Evolutionary conservation across 2,797 vertebrate genomes (phyloP).

Genomic region (Telmatherina bonti): DNA sequence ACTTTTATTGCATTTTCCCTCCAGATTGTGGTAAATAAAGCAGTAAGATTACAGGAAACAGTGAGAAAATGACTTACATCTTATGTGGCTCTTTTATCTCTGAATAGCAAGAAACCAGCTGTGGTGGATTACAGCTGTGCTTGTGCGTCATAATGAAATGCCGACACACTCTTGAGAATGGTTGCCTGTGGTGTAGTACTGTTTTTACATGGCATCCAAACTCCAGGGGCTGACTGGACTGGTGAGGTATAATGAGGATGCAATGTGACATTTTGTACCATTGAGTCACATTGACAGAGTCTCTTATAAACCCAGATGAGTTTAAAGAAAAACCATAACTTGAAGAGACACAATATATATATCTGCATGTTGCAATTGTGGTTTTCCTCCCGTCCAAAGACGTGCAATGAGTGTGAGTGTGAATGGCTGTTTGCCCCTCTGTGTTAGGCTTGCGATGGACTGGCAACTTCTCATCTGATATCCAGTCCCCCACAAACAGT

Average conservation of each 20-base stretch:
- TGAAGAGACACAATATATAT: not conserved
- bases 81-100: constrained; percentile 42
- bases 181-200: constrained; percentile 46
- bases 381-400: too few relatives aligned
- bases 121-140: constrained; percentile 68
- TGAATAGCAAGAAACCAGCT: constrained; percentile 64
- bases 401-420: too few relatives aligned
- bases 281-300: not conserved
- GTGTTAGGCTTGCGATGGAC: too few relatives aligned
- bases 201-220: constrained; percentile 31
- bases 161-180: constrained; percentile 64
- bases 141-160: constrained; percentile 80
- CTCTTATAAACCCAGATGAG: not conserved
- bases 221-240: constrained; percentile 40
- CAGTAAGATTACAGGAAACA: constrained; percentile 14
- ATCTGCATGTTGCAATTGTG: too few relatives aligned
- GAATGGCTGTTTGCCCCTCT: too few relatives aligned
- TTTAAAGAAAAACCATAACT: not conserved
- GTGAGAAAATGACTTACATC: constrained; percentile 41
- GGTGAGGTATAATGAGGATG: constrained; percentile 54
- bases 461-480: too few relatives aligned
- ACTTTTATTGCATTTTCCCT: constrained; percentile 40
- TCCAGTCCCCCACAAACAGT: too few relatives aligned
- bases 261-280: constrained; percentile 13
- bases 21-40: constrained; percentile 47